Evolutionary conservation across 1,140 invertebrate species (phyloP).

Genomic region (Pseudomyrmex cubaensis): DNA sequence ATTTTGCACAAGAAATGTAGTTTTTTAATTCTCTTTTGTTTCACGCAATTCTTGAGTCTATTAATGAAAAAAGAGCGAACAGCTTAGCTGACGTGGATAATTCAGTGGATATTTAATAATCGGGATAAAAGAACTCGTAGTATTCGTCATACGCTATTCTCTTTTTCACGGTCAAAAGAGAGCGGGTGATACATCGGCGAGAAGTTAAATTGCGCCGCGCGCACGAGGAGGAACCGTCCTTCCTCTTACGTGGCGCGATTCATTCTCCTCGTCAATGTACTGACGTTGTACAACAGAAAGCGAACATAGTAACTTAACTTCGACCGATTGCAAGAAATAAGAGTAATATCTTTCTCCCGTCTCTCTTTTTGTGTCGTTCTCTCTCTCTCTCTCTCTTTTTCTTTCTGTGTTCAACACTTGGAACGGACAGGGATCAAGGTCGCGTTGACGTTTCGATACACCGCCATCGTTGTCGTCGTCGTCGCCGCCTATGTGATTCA

Average conservation of each 20-base stretch:
- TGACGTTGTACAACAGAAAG: conserved; percentile 69
- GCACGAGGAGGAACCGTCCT: too few relatives aligned
- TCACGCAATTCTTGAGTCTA: background rate
- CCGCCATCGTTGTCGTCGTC: background rate
- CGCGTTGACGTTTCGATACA: conserved; percentile 14
- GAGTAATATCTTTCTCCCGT: too few relatives aligned
- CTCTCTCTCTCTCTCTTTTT: background rate
- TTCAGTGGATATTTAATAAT: conserved; percentile 71
- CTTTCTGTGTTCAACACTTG: background rate
- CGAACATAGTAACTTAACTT: conserved; percentile 66
- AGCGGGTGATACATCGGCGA: conserved; percentile 61
- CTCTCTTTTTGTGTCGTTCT: too few relatives aligned
- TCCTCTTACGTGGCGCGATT: too few relatives aligned
- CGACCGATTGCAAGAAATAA: too few relatives aligned
- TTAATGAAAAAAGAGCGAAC: background rate
- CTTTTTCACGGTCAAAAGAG: conserved; percentile 72
- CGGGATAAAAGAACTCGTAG: conserved; percentile 72
- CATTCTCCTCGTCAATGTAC: conserved; percentile 19
- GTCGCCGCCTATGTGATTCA: background rate
- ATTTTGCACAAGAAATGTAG: background rate
- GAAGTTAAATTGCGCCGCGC: too few relatives aligned
- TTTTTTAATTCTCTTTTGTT: background rate
- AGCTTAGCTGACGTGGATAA: conserved; percentile 47
- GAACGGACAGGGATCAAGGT: conserved; percentile 38
- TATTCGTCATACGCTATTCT: conserved; percentile 67